These are phyloP conservation scores for Scyliorhinus canicula DNA, from an alignment of 2,797 vertebrate genomes.

Conservation along the genomic window DNA sequence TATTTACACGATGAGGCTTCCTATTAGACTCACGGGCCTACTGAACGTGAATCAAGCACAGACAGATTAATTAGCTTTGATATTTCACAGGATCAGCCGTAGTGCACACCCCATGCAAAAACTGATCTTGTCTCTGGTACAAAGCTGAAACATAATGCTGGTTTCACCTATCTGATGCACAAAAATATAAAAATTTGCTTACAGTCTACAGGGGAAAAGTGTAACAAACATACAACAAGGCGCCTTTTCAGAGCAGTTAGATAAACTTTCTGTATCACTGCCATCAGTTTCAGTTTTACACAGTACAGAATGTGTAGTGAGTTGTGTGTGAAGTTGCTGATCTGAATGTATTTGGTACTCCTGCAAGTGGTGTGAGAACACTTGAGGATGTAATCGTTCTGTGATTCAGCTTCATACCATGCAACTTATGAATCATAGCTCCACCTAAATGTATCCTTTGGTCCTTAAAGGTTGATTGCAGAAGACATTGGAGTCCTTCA, in stretches of 20 bases:
- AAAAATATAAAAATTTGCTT: neutral
- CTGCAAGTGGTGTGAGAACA: conserved; percentile 4
- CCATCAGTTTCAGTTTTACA: neutral
- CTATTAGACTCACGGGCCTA: conserved; percentile 15
- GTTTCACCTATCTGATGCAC: neutral
- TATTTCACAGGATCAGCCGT: neutral
- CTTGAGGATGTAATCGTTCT: neutral
- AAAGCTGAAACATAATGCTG: neutral
- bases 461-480: neutral
- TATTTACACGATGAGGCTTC: conserved; percentile 5
- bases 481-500: neutral
- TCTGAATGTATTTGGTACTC: neutral
- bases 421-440: neutral
- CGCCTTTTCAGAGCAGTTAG: neutral
- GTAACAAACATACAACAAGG: neutral
- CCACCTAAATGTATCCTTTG: neutral
- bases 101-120: neutral
- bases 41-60: neutral
- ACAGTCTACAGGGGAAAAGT: neutral
- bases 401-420: neutral
- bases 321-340: neutral
- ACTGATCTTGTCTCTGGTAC: neutral
- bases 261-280: neutral
- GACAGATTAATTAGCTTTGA: neutral
- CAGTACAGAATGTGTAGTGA: neutral